Evolutionary conservation across 2,888 invertebrate genomes (phyloP), one percentile per base, ranked within the genome.

Genomic region (Zygogramma bicolorata): DNA sequence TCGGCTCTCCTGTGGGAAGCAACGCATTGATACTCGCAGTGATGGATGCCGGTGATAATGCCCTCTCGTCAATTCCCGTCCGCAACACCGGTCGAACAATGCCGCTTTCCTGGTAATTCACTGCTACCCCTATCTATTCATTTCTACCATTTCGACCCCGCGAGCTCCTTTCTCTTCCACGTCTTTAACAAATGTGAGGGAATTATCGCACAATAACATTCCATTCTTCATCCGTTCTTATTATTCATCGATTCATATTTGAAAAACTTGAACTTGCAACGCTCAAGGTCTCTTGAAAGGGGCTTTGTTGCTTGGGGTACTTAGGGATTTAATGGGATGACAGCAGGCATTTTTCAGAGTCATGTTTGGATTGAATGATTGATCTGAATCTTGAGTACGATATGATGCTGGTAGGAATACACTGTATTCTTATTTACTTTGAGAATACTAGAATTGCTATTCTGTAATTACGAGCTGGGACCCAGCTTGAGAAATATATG

Each of bases 21-120:
- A 80, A 82, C 84, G 86, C 87, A 87, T 87, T 87, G 87, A 87
- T 87, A 87, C 87, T 86, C 85, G 84, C 85, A 83, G 85, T 88
- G 88, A 88, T 88, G 87, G 87, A 88, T 88, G 86, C 82, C 80
- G 84, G 88, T 86, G 88, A 88, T 88, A 88, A 88, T 88, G 87
- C 86, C 86, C 85, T 86, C 86, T 88, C 88, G 88, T 88, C 88
- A 88, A 88, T 88, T 87, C 87, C 86, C 86, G 88, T 88, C 88
- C 86, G 86, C 86, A 86, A 85, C 88, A 88, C 87, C 86, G 86
- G 87, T 88, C 90, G 88, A 88, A 89, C 89, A 88, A 89, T 87
- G 89, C 87, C 85, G 82, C 83, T 83, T 82, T 82, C 84, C 84
- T 83, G 83, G 85, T 86, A 86, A 86, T 85, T 86, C 86, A 85